Base-by-base conservation (phyloP, 2,888 invertebrate genomes). In the Caenorhabditis sp. region DNA sequence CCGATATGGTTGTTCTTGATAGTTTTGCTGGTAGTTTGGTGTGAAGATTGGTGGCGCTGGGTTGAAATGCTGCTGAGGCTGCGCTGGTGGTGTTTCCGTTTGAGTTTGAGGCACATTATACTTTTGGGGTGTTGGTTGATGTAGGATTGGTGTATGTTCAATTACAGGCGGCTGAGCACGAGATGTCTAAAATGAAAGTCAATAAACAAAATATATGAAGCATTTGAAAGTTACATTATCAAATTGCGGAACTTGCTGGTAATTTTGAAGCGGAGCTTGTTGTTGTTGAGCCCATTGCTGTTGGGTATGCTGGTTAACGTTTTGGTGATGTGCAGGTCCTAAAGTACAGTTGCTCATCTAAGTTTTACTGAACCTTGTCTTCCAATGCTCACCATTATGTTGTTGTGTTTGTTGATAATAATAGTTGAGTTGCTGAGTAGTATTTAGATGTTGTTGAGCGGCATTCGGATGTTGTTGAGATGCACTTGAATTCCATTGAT, bases 401-500 rank as follows among this genome's bases (percentile, higher is more conserved):
- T 53, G 68, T 51, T 77, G 68, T 37, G 47, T 47, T 56, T 62
- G 32, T 47, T 64, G 51, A 60, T 68, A 68, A 28, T 65, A 58
- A 40, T 64, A 50, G 26, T 28, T 70, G n/a, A 58, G 24, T 22
- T 68, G 61, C 35, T 61, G 62, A n/a, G n/a, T n/a, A n/a, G n/a
- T n/a, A n/a, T n/a, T n/a, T 22, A 50, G 64, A 35, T 62, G 69
- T 20, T 61, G 80, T 18, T 65, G 51, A 24, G 51, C 51, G 22
- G 44, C 55, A n/a, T n/a, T n/a, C n/a, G n/a, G n/a, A n/a, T n/a
- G n/a, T n/a, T n/a, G n/a, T n/a, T n/a, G n/a, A n/a, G n/a, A n/a
- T n/a, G n/a, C n/a, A n/a, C 40, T 4, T 11, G 65, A 32, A 65
- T 76, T 79, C 83, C 81, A 84, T 47, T 82, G 80, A 70, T 84